Conservation (phyloP, 2,113 vertebrate species). For the Mola mola region DNA sequence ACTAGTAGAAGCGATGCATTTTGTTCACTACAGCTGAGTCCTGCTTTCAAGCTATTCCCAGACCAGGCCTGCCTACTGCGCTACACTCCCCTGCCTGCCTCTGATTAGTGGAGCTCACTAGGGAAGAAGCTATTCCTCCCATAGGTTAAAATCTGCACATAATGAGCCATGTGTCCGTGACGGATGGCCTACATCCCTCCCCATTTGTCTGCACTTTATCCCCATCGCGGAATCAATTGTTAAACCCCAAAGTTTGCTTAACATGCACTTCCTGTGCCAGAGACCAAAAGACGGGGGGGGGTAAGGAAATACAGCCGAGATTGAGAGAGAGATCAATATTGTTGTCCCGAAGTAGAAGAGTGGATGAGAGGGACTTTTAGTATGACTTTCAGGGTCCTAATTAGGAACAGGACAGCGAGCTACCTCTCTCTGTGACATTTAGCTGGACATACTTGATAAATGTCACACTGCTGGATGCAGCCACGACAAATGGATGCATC, state of each 20-base stretch:
- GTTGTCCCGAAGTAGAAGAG: constrained; percentile 62
- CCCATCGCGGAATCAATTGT: constrained; percentile 78
- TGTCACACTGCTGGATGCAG: constrained; percentile 82
- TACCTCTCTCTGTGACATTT: constrained; percentile 79
- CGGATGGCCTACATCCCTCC: constrained; percentile 81
- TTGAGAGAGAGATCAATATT: constrained; percentile 67
- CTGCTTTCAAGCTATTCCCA: constrained; percentile 69
- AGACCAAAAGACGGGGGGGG: neutral
- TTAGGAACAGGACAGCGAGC: constrained; percentile 75
- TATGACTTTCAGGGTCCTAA: constrained; percentile 76
- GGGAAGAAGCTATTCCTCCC: constrained; percentile 73
- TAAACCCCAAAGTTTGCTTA: constrained; percentile 79
- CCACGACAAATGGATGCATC: constrained; percentile 81
- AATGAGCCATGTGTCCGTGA: constrained; percentile 78
- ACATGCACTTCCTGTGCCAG: constrained; percentile 49
- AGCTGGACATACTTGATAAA: constrained; percentile 76
- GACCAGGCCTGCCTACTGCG: constrained; percentile 66
- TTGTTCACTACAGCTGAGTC: constrained; percentile 72
- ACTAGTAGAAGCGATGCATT: constrained; percentile 70
- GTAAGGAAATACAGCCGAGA: constrained; percentile 34
- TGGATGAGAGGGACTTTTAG: constrained; percentile 76
- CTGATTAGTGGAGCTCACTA: constrained; percentile 82
- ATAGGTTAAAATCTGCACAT: constrained; percentile 84
- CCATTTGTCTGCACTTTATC: constrained; percentile 83
- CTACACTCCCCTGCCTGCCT: constrained; percentile 66